These are phyloP conservation scores for Euura saliciscinereae DNA, from an alignment of 1,140 invertebrate species.

Conservation along the genomic window DNA sequence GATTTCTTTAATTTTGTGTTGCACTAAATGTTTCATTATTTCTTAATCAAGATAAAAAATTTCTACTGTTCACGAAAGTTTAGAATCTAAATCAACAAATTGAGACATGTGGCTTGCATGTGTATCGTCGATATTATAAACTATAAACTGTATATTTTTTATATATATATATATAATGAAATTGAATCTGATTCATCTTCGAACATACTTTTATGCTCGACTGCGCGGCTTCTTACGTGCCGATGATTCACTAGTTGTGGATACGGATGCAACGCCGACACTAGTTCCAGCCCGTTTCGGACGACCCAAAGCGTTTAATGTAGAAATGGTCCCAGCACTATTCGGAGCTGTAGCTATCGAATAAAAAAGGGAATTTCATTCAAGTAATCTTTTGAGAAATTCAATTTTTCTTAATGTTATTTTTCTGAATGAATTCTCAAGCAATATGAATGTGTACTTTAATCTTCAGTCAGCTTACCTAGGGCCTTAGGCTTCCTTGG, in stretches of 20 bases:
- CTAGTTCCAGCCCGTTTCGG: constrained; percentile 42
- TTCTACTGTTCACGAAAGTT: too few species aligned
- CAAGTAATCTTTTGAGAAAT: background rate
- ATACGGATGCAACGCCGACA: constrained; percentile 19
- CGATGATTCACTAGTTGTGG: constrained; percentile 39
- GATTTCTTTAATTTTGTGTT: background rate
- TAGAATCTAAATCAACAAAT: background rate
- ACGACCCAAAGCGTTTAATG: constrained; percentile 37
- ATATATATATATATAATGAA: background rate
- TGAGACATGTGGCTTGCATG: constrained; percentile 21
- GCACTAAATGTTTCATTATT: background rate
- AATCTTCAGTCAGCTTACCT: constrained; percentile 30
- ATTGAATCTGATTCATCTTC: background rate
- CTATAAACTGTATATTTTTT: constrained; percentile 1
- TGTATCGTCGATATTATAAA: constrained; percentile 26
- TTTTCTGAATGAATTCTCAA: constrained; percentile 11
- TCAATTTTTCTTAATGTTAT: background rate
- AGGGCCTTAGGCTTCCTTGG: constrained; percentile 36
- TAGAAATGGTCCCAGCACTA: constrained; percentile 30
- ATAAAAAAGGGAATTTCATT: constrained; percentile 5
- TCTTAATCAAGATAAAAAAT: background rate
- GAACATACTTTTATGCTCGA: constrained; percentile 41
- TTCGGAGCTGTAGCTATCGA: constrained; percentile 28
- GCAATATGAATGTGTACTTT: background rate
- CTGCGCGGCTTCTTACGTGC: constrained; percentile 50